Evolutionary conservation across 2,797 vertebrate genomes (phyloP).

Genomic region (Apogon hyalosoma): DNA sequence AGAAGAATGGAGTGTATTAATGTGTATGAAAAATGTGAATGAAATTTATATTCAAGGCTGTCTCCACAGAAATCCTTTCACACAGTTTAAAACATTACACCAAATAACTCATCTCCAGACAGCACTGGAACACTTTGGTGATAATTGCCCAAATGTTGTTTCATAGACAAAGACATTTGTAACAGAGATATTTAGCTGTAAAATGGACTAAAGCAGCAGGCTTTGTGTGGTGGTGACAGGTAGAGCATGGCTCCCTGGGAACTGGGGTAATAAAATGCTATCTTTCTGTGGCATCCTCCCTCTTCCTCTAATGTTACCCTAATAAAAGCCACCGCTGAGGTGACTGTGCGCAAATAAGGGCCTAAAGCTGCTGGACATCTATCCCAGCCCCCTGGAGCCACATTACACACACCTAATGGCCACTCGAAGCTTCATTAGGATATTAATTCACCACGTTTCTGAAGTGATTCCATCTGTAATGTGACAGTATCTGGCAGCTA

Average conservation of each 20-base stretch:
- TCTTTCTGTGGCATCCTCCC: constrained; percentile 88
- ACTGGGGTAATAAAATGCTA: constrained; percentile 93
- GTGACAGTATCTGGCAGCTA: constrained; percentile 92
- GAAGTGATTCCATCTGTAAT: constrained; percentile 96
- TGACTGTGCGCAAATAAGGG: constrained; percentile 95
- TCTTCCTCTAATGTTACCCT: constrained; percentile 91
- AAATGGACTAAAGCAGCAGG: constrained; percentile 82
- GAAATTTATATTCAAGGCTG: constrained; percentile 76
- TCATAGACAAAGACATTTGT: constrained; percentile 71
- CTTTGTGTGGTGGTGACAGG: constrained; percentile 86
- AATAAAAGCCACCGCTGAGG: constrained; percentile 96
- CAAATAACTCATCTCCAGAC: constrained; percentile 67
- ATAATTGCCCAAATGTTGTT: constrained; percentile 77
- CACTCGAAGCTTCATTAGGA: constrained; percentile 95
- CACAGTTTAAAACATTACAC: constrained; percentile 61
- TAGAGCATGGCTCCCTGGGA: constrained; percentile 93
- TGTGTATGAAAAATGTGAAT: constrained; percentile 78
- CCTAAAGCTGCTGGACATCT: constrained; percentile 93
- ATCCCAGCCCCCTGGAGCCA: constrained; percentile 94
- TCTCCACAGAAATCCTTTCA: constrained; percentile 54
- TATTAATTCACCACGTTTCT: constrained; percentile 97
- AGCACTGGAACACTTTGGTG: constrained; percentile 65
- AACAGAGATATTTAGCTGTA: constrained; percentile 80
- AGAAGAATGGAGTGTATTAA: constrained; percentile 76
- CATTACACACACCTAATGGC: constrained; percentile 98